Conservation (phyloP, 2,797 vertebrate species). For the Enteromius anoplus region DNA sequence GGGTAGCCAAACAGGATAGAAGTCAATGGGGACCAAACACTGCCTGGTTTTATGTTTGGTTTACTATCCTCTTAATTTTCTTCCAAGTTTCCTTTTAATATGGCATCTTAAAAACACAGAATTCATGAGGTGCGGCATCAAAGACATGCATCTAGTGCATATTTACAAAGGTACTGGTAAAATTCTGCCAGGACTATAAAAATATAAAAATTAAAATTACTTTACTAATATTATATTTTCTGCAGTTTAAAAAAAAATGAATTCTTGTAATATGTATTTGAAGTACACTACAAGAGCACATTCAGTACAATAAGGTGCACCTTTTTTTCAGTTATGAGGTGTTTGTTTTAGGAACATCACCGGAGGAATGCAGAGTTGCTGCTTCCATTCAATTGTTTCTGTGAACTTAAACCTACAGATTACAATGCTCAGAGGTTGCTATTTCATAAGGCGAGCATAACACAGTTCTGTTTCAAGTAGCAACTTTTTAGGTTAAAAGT, state of each 20-base stretch:
- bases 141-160: not conserved
- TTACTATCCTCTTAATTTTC: not conserved
- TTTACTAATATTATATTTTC: not conserved
- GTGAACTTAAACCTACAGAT: constrained; percentile 16
- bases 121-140: not conserved
- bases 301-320: not conserved
- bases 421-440: not conserved
- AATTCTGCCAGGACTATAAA: not conserved
- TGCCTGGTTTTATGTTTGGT: not conserved
- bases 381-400: constrained; percentile 1
- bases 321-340: not conserved
- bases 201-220: not conserved
- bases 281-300: not conserved
- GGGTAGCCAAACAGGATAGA: not conserved
- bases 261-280: not conserved
- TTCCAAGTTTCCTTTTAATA: not conserved
- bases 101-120: not conserved
- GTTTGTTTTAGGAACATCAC: not conserved
- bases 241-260: not conserved
- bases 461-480: not conserved
- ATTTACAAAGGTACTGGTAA: not conserved
- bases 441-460: not conserved
- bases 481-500: not conserved
- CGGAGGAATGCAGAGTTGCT: not conserved
- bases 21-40: not conserved